Percentiles rank a stretch among this genome's conserved stretches.
Evolutionary conservation across 1,140 invertebrate species (phyloP).

Genomic region (Orius insidiosus): DNA sequence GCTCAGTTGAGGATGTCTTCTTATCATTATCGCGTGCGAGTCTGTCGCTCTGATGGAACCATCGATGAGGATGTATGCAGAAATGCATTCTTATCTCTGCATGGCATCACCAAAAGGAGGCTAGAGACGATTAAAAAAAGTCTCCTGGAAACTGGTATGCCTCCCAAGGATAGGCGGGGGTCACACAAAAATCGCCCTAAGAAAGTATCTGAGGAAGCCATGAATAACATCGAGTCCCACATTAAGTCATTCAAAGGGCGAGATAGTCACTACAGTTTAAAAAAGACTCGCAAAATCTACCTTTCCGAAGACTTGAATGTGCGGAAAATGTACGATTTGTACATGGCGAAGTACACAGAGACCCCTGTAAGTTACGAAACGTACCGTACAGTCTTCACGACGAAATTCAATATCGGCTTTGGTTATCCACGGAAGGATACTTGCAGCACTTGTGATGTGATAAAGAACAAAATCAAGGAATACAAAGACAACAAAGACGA

Average conservation of each 20-base stretch:
- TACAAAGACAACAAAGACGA: no score
- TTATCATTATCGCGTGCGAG: no score
- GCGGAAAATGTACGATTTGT: not conserved
- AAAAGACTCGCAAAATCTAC: not conserved
- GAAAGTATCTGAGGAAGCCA: not conserved
- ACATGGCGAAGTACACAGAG: not conserved
- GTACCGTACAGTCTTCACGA: not conserved
- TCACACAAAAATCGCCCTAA: no score
- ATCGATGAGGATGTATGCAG: no score
- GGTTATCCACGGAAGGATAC: not conserved
- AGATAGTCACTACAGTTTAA: not conserved
- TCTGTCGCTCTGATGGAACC: no score
- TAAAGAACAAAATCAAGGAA: no score
- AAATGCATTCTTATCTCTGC: no score
- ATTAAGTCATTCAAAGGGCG: not conserved
- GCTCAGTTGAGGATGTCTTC: no score
- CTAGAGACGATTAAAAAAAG: no score
- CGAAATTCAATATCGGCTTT: not conserved
- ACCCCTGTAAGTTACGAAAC: not conserved
- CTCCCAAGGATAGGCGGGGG: no score
- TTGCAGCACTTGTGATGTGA: not conserved
- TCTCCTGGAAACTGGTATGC: no score
- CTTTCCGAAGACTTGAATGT: not conserved
- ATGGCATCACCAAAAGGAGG: no score
- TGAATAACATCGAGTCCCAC: not conserved